A percentile compares a stretch with the other conserved stretches of the same genome.
Evolutionary conservation across 2,797 vertebrate species (phyloP).

Genomic region (Pangasius mekongensis): DNA sequence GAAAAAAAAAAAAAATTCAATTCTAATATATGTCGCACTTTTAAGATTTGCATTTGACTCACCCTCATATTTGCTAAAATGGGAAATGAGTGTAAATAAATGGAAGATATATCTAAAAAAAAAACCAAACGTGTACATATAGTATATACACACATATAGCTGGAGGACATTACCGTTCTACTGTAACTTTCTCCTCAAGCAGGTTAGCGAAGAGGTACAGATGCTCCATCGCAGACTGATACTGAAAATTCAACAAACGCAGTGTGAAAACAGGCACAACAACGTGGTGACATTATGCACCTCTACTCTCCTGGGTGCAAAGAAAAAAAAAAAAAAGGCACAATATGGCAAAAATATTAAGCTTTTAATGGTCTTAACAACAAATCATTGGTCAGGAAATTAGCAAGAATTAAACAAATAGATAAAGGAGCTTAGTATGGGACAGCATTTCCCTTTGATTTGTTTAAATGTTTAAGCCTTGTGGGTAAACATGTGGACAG

Average conservation of each 20-base stretch:
- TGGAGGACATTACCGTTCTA: conserved; percentile 38
- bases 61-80: background rate
- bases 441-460: too few species aligned
- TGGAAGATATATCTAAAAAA: background rate
- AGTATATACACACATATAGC: background rate
- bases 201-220: conserved; percentile 44
- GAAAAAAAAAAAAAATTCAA: background rate
- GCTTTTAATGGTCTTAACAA: too few species aligned
- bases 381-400: too few species aligned
- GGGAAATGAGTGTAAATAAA: background rate
- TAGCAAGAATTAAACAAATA: too few species aligned
- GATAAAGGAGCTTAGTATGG: too few species aligned
- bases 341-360: too few species aligned
- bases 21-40: background rate
- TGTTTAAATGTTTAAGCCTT: too few species aligned
- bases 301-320: too few species aligned
- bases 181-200: conserved; percentile 38
- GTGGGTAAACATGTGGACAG: too few species aligned
- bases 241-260: conserved; percentile 10
- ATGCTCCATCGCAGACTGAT: conserved; percentile 42
- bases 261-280: conserved; percentile 2
- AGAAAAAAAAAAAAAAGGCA: too few species aligned
- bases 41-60: background rate
- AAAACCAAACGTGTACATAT: background rate
- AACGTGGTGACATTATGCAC: background rate